A percentile compares a stretch with the other conserved stretches of the same genome.
phyloP scores from a whole-genome alignment of 2,113 vertebrate genomes.

The Ranitomeya imitator region DNA sequence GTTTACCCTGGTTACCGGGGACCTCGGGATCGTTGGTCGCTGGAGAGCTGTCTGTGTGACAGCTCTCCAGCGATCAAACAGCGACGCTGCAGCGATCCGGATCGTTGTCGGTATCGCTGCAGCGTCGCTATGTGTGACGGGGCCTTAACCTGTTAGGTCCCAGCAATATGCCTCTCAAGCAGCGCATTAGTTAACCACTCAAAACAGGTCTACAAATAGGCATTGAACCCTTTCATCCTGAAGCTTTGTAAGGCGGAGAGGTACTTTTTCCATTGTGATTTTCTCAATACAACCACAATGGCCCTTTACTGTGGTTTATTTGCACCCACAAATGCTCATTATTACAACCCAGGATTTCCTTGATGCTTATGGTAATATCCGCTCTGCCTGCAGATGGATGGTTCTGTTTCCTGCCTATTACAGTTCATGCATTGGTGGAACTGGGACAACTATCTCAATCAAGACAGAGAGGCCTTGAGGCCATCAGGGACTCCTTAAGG shows the following conservation, averaged over 20 bases:
- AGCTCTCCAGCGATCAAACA: too few species aligned
- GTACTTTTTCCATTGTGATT: constrained; percentile 34
- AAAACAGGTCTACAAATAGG: constrained; percentile 34
- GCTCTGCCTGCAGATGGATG: neutral
- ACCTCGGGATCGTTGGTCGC: too few species aligned
- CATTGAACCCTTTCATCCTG: constrained; percentile 45
- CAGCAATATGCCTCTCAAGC: constrained; percentile 8
- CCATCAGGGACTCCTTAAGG: neutral
- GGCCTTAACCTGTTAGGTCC: constrained; percentile 45
- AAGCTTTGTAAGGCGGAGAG: constrained; percentile 13
- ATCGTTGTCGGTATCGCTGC: too few species aligned
- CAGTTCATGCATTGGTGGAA: neutral
- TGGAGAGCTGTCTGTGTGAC: too few species aligned
- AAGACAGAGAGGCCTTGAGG: neutral
- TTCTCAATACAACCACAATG: constrained; percentile 21
- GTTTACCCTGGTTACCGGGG: too few species aligned
- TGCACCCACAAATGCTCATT: constrained; percentile 39
- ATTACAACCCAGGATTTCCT: constrained; percentile 17
- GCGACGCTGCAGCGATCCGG: too few species aligned
- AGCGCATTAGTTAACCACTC: constrained; percentile 39
- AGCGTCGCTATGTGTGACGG: too few species aligned
- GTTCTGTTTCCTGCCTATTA: neutral
- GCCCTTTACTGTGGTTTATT: constrained; percentile 35
- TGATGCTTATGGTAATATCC: constrained; percentile 39
- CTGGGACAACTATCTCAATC: too few species aligned